Percentiles rank a stretch among this genome's conserved stretches.
phyloP scores from a whole-genome alignment of 2,797 vertebrate species.

The Margarornis squamiger region DNA sequence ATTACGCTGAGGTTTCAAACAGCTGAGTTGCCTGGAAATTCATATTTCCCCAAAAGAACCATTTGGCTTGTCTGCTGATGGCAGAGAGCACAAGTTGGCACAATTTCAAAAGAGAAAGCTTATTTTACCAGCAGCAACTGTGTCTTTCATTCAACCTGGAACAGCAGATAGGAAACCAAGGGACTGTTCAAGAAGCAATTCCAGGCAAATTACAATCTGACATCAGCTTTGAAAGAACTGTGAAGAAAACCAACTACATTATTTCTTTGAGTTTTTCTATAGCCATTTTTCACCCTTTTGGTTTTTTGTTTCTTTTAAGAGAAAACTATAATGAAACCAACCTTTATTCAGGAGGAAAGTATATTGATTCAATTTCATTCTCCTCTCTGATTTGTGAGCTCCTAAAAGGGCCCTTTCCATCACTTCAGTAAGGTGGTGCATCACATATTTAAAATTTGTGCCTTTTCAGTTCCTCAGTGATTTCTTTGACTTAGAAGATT shows the following conservation, averaged over 20 bases:
- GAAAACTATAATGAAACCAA: background rate
- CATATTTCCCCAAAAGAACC: constrained; percentile 28
- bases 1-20: background rate
- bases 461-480: background rate
- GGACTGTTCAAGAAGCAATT: constrained; percentile 2
- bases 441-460: background rate
- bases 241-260: background rate
- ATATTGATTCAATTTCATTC: background rate
- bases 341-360: background rate
- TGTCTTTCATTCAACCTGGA: constrained; percentile 31
- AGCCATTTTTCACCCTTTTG: rapidly evolving
- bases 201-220: background rate
- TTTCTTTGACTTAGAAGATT: background rate
- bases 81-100: background rate
- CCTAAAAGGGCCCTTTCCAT: background rate
- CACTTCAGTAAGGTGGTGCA: background rate
- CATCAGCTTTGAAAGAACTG: background rate
- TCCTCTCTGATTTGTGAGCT: background rate
- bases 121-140: constrained; percentile 38
- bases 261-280: background rate
- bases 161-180: background rate
- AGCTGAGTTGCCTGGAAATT: constrained; percentile 32
- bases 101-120: background rate
- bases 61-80: constrained; percentile 10
- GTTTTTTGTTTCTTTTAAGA: background rate